Conservation (phyloP, 2,113 vertebrate genomes). For the Rhinoderma darwinii region DNA sequence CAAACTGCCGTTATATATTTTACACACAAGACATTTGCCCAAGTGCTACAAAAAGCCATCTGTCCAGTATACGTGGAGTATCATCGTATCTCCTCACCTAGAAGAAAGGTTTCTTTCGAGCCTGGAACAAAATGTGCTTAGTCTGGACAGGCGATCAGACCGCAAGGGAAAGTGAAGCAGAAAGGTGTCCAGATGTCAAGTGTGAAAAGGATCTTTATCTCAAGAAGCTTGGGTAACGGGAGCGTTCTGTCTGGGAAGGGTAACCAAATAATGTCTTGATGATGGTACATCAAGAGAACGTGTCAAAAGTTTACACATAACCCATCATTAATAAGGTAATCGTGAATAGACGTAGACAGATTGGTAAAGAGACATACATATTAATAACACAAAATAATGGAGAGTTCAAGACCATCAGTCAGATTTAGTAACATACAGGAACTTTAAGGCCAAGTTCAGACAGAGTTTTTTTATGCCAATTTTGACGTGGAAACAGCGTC, state of each 20-base stretch:
- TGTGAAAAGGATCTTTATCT: not conserved
- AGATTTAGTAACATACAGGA: no score
- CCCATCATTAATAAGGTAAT: no score
- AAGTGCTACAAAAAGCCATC: no score
- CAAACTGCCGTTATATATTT: not conserved
- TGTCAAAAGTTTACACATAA: not conserved
- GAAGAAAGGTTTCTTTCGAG: not conserved
- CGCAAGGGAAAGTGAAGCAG: conserved; percentile 22
- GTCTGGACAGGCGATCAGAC: not conserved
- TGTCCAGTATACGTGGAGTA: no score
- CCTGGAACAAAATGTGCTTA: conserved; percentile 53
- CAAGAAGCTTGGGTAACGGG: not conserved
- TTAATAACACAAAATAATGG: no score
- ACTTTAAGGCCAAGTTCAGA: no score
- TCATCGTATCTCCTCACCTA: not conserved
- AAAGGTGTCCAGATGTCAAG: conserved; percentile 31
- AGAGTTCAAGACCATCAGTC: no score
- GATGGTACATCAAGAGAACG: not conserved
- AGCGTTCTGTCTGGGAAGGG: not conserved
- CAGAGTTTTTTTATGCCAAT: no score
- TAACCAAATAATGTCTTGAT: not conserved
- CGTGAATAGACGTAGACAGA: no score
- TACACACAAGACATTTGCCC: not conserved
- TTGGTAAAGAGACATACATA: no score
- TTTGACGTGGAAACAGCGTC: no score